Evolutionary conservation across 1,140 invertebrate species (phyloP), one percentile per base, ranked within the genome.

Genomic region (Rhynchophorus ferrugineus): DNA sequence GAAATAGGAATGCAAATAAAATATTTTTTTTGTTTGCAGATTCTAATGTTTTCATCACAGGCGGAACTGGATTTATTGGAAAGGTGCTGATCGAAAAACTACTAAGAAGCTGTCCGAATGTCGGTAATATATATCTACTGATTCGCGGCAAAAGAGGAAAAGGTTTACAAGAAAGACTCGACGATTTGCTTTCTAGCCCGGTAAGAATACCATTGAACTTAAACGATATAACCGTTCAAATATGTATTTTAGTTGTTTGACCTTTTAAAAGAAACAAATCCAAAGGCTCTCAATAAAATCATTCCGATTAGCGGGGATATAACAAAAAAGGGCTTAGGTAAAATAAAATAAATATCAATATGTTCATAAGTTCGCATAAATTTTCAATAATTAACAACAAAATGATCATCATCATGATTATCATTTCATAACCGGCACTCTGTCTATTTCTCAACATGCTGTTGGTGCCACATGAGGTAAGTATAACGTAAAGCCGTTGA

Each of bases 261-360:
- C 18, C 71, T 70, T 42, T 60, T 83, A 3, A 75, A 75, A 43
- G 65, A 71, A 19, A 69, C 74, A 29, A 71, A 69, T 16, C 79
- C 79, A 3, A 65, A 63, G 2, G 34, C 64, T 6, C 71, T 73
- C 3, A 63, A 80, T 1, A 93, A 94, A 69, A 69, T 97, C 3
- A 75, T 82, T 38, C 77, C 84, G 0, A 75, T 97, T 1, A 64
- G 62, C 22, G 93, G 93, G 2, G 90, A 98, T 69, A 78, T 87
- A 1, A 73, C 76, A 24, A 62, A 80, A 39, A 61, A 77, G n/a
- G 75, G 75, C 1, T 60, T 86, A 47, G 85, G 82, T 16, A 66
- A 44, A 14, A n/a, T n/a, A n/a, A n/a, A n/a, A n/a, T n/a, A n/a
- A n/a, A n/a, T n/a, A n/a, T n/a, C n/a, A n/a, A n/a, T n/a, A n/a